Evolutionary conservation across 1,140 invertebrate genomes (phyloP), one percentile per base, ranked within the genome.

Genomic region (Ceratosolen fusciceps): DNA sequence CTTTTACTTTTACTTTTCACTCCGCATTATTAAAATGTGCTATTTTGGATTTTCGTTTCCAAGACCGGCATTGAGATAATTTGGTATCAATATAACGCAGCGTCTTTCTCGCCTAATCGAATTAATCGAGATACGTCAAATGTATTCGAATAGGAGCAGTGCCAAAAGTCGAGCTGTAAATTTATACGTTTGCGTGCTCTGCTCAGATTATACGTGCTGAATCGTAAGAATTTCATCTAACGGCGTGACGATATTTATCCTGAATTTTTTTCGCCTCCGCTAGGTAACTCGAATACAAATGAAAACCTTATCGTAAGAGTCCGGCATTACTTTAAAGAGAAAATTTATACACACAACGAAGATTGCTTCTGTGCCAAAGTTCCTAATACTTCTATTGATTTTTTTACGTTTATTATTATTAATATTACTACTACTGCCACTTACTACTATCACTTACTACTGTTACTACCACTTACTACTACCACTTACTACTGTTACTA

Each of bases 301-400:
- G n/a, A n/a, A n/a, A 68, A 68, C 14, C 7, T 43, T 68, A 26
- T 1, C 47, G 47, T 68, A 26, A 47, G 47, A 26, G 21, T 26
- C n/a, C 39, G 56, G 29, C 1, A 29, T 74, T n/a, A n/a, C n/a
- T n/a, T n/a, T n/a, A n/a, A n/a, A n/a, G n/a, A n/a, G n/a, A n/a
- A 65, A 19, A 43, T 62, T 75, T 31, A 16, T 71, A 34, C 31
- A 14, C 4, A 47, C 31, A 75, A 65, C 24, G 12, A 49, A 65
- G 39, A 47, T 43, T 68, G 0, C 68, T 54, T 76, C 43, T 77
- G 52, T 71, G 67, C 24, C 76, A 77, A 77, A 71, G 37, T 29
- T 49, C 16, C 24, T 77, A 54, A 68, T 49, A 19, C 10, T 65
- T 65, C 14, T 52, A 43, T 43, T 43, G 5, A 43, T 62, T 75